A percentile compares a stretch with the other conserved stretches of the same genome.
Evolutionary conservation across 2,797 vertebrate genomes (phyloP).

Genomic region (Gadopsis bispinosus): DNA sequence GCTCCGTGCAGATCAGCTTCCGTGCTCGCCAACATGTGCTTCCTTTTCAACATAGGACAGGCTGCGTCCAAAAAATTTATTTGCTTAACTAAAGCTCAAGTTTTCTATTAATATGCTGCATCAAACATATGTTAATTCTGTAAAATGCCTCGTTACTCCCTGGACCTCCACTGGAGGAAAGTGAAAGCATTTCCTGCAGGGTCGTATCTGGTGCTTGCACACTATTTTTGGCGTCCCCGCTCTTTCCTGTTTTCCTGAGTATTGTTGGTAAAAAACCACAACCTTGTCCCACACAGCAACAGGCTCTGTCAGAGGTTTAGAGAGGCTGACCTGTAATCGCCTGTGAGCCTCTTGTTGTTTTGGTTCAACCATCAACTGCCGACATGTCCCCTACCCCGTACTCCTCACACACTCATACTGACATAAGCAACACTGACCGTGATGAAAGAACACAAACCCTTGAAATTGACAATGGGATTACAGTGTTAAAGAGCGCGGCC

Average conservation of each 20-base stretch:
- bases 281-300: slow-evolving; percentile 46
- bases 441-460: slow-evolving; percentile 74
- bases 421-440: slow-evolving; percentile 51
- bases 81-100: background rate
- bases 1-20: background rate
- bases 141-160: background rate
- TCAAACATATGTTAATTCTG: background rate
- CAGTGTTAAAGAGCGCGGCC: slow-evolving; percentile 69
- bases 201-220: slow-evolving; percentile 31
- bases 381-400: slow-evolving; percentile 21
- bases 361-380: slow-evolving; percentile 42
- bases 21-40: background rate
- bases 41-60: background rate
- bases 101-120: background rate
- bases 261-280: slow-evolving; percentile 64
- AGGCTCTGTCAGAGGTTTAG: slow-evolving; percentile 50
- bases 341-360: slow-evolving; percentile 55
- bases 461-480: slow-evolving; percentile 76
- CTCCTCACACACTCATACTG: slow-evolving; percentile 19
- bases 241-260: slow-evolving; percentile 61
- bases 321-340: slow-evolving; percentile 52
- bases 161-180: slow-evolving; percentile 12
- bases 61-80: background rate
- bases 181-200: slow-evolving; percentile 39
- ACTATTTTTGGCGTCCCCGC: slow-evolving; percentile 38